Conservation (phyloP, 2,113 vertebrate genomes). For the Sakesphorus luctuosus region DNA sequence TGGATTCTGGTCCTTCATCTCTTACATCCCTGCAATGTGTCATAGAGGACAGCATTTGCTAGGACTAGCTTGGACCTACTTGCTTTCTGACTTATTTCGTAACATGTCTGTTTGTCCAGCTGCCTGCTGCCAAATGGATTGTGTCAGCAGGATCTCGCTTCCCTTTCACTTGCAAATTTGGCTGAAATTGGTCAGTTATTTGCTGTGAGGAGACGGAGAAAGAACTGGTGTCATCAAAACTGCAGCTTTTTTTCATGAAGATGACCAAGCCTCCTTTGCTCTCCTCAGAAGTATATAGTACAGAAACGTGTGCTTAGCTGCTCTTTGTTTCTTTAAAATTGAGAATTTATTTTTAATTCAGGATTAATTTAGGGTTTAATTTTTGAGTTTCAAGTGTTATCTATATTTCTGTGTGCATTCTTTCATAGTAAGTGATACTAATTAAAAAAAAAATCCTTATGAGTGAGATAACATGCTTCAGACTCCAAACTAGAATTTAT, state of each 20-base stretch:
- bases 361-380: neutral
- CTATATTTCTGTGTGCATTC: neutral
- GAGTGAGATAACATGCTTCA: neutral
- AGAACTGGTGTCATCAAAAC: neutral
- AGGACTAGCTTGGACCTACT: neutral
- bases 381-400: neutral
- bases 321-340: neutral
- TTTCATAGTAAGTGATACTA: neutral
- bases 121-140: slow-evolving; percentile 14
- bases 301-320: neutral
- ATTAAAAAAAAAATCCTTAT: neutral
- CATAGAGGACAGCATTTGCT: neutral
- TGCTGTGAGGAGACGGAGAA: neutral
- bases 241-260: neutral
- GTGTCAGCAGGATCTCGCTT: neutral
- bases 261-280: neutral
- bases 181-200: neutral
- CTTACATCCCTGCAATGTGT: neutral
- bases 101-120: neutral
- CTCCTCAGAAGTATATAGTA: neutral
- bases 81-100: neutral
- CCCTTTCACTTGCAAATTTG: neutral
- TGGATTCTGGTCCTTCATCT: neutral
- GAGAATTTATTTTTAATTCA: neutral
- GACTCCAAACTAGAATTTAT: neutral